A percentile compares a stretch with the other conserved stretches of the same genome.
phyloP scores from a whole-genome alignment of 2,113 vertebrate genomes.

The Pterophyllum scalare region DNA sequence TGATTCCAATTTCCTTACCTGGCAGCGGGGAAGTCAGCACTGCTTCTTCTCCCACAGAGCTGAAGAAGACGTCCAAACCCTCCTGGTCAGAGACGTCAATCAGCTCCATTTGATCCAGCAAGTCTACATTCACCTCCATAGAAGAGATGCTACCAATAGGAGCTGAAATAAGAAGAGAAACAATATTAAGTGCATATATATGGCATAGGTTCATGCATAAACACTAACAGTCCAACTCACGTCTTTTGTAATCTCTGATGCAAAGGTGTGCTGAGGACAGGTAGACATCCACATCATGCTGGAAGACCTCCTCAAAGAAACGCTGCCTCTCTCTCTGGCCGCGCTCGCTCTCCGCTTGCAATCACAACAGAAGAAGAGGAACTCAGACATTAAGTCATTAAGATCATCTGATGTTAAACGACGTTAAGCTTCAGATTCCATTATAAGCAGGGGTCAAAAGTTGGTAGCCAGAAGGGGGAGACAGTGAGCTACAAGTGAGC shows the following conservation, averaged over 20 bases:
- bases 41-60: conserved; percentile 85
- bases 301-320: conserved; percentile 97
- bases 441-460: neutral
- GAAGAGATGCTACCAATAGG: conserved; percentile 95
- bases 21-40: conserved; percentile 72
- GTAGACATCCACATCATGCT: conserved; percentile 93
- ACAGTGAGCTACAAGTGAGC: conserved; percentile 40
- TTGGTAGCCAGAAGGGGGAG: conserved; percentile 64
- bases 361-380: conserved; percentile 8
- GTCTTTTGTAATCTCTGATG: conserved; percentile 88
- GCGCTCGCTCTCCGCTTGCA: conserved; percentile 75
- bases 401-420: neutral
- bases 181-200: neutral
- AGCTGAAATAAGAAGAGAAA: conserved; percentile 53
- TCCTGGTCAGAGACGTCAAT: conserved; percentile 93
- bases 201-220: neutral
- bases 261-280: conserved; percentile 91
- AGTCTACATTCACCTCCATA: conserved; percentile 97
- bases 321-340: conserved; percentile 88
- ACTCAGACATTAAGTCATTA: neutral
- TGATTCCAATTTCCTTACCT: conserved; percentile 69
- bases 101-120: conserved; percentile 93
- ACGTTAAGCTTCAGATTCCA: neutral
- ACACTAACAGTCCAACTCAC: conserved; percentile 76
- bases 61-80: conserved; percentile 91